Conservation (phyloP, 2,113 vertebrate species). For the Melanerpes aurifrons region DNA sequence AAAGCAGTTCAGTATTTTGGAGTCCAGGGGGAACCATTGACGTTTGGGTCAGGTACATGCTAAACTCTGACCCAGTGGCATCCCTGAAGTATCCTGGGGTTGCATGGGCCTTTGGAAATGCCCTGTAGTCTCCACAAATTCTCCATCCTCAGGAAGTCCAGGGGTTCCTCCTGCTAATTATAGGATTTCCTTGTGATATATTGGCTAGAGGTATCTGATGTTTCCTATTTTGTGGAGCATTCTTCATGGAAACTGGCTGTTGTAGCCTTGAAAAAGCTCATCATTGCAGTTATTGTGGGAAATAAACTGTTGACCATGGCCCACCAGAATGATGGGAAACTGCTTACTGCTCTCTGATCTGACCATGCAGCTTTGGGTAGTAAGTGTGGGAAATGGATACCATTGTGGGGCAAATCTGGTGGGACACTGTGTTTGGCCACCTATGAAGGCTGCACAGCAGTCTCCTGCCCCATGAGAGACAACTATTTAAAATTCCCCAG, state of each 20-base stretch:
- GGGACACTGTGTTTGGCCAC: background rate
- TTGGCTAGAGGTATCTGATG: background rate
- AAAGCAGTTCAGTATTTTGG: background rate
- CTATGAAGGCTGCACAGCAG: background rate
- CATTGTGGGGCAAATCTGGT: background rate
- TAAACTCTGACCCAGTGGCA: background rate
- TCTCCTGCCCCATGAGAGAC: background rate
- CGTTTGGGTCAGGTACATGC: background rate
- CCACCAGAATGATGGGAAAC: background rate
- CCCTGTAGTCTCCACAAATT: background rate
- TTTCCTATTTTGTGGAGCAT: background rate
- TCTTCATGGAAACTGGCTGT: background rate
- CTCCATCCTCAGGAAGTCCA: background rate
- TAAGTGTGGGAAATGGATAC: background rate
- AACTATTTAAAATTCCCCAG: background rate
- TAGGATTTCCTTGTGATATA: background rate
- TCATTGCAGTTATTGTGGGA: too few species aligned
- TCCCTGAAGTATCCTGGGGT: background rate
- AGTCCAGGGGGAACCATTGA: rapidly evolving
- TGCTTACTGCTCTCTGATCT: background rate
- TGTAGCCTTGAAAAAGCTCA: background rate
- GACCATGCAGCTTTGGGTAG: background rate
- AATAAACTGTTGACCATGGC: background rate
- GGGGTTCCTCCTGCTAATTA: background rate
- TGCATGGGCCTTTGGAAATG: background rate